phyloP scores from a whole-genome alignment of 2,113 vertebrate genomes.

The Uropsilus gracilis region DNA sequence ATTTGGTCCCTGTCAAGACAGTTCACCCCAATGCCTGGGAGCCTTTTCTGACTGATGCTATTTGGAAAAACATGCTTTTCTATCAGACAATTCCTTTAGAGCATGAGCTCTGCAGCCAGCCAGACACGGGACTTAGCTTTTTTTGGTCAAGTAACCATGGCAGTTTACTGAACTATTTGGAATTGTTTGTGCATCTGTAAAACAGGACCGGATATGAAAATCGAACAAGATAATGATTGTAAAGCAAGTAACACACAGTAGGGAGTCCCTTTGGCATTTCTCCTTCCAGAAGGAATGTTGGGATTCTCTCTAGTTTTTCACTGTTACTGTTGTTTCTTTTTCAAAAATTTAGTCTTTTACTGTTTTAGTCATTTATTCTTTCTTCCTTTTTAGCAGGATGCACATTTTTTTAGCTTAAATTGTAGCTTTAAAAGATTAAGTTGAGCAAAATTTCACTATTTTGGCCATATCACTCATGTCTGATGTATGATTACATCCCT shows the following conservation, averaged over 20 bases:
- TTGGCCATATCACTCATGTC: neutral
- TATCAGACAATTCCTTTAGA: neutral
- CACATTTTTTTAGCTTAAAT: neutral
- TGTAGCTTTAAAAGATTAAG: neutral
- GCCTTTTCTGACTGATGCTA: neutral
- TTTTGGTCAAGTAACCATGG: neutral
- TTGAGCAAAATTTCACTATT: neutral
- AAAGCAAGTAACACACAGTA: neutral
- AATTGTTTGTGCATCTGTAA: neutral
- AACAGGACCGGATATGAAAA: neutral
- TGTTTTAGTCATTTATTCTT: neutral
- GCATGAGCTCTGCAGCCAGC: neutral
- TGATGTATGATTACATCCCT: neutral
- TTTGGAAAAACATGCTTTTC: neutral
- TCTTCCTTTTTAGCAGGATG: neutral
- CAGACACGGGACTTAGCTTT: neutral
- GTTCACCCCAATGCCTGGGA: accelerated
- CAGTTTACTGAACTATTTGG: neutral
- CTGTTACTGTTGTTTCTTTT: neutral
- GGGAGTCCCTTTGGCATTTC: neutral
- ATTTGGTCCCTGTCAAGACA: neutral
- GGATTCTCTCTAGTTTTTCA: neutral
- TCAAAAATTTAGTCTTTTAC: neutral
- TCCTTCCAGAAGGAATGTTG: neutral
- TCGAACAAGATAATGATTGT: neutral